A percentile compares a stretch with the other conserved stretches of the same genome.
These are phyloP conservation scores for Microplitis deprimator DNA, from an alignment of 2,888 invertebrate genomes.

Conservation along the genomic window DNA sequence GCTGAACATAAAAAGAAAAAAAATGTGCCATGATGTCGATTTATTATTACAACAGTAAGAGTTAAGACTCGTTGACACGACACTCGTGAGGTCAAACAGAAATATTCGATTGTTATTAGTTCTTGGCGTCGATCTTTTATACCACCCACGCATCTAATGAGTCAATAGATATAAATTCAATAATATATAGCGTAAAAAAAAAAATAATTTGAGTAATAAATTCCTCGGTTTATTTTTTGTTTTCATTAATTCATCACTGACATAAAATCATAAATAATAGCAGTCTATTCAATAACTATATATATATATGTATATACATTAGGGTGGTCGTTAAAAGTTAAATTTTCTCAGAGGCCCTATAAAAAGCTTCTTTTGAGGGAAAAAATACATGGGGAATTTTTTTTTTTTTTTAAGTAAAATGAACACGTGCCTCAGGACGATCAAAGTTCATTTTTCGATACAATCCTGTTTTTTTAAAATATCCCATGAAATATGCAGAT, in stretches of 20 bases:
- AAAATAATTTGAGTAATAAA: conserved; percentile 1
- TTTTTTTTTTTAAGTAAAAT: no score
- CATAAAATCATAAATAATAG: no score
- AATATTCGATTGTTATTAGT: conserved; percentile 64
- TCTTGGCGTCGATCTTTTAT: conserved; percentile 33
- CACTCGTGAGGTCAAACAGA: conserved; percentile 65
- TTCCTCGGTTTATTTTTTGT: neutral
- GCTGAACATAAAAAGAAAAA: neutral
- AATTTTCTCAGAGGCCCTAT: no score
- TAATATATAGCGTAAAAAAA: conserved; percentile 36
- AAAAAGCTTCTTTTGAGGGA: no score
- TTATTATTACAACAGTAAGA: conserved; percentile 52
- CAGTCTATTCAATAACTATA: no score
- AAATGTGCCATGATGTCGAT: neutral
- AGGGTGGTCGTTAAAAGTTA: no score
- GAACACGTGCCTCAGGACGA: no score
- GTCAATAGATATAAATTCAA: conserved; percentile 9
- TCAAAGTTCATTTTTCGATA: no score
- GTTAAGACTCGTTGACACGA: conserved; percentile 68
- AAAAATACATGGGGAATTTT: no score
- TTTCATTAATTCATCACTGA: neutral
- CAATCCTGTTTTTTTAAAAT: no score
- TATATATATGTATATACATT: no score
- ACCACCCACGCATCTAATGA: conserved; percentile 42
- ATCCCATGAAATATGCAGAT: no score